phyloP scores from a whole-genome alignment of 2,797 vertebrate genomes.

The Falco rusticolus region DNA sequence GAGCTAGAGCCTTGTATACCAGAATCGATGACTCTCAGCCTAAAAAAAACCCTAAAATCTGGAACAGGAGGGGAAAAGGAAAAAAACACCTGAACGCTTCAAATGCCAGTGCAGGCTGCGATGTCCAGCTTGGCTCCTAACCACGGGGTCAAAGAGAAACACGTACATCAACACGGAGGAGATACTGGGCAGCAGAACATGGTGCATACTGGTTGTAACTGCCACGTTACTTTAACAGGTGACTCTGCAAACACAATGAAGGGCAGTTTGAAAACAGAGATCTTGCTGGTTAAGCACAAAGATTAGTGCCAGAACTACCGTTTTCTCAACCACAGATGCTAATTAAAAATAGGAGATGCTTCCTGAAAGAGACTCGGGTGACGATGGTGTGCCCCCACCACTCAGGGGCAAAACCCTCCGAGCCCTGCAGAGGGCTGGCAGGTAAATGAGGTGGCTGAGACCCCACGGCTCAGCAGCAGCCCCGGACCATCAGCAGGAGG shows the following conservation, averaged over 20 bases:
- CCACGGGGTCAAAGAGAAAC: not conserved
- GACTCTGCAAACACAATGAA: not conserved
- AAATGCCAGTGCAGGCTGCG: not conserved
- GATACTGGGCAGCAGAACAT: not conserved
- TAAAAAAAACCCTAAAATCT: not conserved
- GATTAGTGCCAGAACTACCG: not conserved
- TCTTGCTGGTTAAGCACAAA: not conserved
- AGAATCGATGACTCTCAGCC: not conserved
- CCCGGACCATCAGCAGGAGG: not conserved
- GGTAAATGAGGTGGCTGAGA: not conserved
- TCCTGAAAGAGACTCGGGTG: not conserved
- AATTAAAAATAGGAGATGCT: not conserved
- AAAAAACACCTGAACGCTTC: not conserved
- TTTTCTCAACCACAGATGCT: not conserved
- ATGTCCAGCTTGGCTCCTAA: not conserved
- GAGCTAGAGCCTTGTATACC: not conserved
- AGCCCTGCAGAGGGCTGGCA: rapidly evolving
- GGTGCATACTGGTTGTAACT: not conserved
- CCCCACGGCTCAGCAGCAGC: not conserved
- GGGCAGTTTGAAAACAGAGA: not conserved
- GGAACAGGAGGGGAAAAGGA: not conserved
- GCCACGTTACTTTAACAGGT: not conserved
- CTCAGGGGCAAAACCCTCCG: not conserved
- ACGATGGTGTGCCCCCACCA: not conserved
- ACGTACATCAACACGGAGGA: not conserved